These are phyloP conservation scores for Argyresthia albistria DNA, from an alignment of 2,888 invertebrate genomes.

Conservation along the genomic window DNA sequence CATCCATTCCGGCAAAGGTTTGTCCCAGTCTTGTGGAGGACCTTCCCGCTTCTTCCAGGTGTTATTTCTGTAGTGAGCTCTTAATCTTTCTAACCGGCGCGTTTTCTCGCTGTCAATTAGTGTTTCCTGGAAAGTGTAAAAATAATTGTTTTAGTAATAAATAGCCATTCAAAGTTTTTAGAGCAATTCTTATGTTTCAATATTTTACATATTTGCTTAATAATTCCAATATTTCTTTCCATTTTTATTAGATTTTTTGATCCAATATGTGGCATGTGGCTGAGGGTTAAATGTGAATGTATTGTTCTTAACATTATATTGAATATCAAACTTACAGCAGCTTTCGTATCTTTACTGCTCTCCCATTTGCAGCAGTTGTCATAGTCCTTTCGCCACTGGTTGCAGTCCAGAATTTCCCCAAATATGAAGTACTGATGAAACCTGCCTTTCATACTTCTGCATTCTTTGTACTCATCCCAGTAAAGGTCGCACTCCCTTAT, in stretches of 20 bases:
- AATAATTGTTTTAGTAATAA: not conserved
- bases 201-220: too few species aligned
- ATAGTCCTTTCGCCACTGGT: conserved; percentile 84
- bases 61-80: conserved; percentile 80
- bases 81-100: conserved; percentile 75
- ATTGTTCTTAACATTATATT: too few species aligned
- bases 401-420: conserved; percentile 82
- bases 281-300: too few species aligned
- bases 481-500: conserved; percentile 86
- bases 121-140: conserved; percentile 56
- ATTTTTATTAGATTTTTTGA: too few species aligned
- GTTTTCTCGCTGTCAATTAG: conserved; percentile 81
- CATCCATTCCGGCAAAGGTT: conserved; percentile 85
- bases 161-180: not conserved
- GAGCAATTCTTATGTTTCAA: too few species aligned
- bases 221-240: too few species aligned
- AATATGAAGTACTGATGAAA: conserved; percentile 90
- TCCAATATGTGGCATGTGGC: too few species aligned
- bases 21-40: conserved; percentile 88
- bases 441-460: conserved; percentile 79
- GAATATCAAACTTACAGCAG: conserved; percentile 66
- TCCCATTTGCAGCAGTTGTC: conserved; percentile 81
- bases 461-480: conserved; percentile 86
- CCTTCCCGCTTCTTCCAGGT: conserved; percentile 82
- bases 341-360: conserved; percentile 71